These are phyloP conservation scores for Magallana ariakensis DNA, from an alignment of 1,140 invertebrate genomes.

Conservation along the genomic window DNA sequence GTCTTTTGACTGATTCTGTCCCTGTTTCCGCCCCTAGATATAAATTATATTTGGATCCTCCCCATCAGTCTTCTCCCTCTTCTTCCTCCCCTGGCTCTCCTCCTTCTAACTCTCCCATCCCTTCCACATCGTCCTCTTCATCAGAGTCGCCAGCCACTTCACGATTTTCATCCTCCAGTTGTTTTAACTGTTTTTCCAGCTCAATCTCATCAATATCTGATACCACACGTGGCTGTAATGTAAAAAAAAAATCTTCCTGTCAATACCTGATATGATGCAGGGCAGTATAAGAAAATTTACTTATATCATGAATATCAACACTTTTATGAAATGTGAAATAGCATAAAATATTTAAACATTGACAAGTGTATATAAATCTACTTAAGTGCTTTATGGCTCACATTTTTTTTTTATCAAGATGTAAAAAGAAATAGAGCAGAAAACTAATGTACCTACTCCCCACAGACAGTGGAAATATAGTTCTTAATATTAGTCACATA, in stretches of 20 bases:
- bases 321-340: too few relatives aligned
- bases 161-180: conserved; percentile 94
- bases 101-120: conserved; percentile 55
- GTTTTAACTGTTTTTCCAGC: conserved; percentile 94
- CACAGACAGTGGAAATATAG: too few relatives aligned
- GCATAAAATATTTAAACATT: too few relatives aligned
- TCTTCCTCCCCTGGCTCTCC: conserved; percentile 44
- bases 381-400: too few relatives aligned
- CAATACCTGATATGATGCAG: background rate
- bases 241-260: conserved; percentile 35
- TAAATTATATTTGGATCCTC: background rate
- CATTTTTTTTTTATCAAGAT: too few relatives aligned
- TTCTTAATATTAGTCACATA: too few relatives aligned
- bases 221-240: conserved; percentile 95
- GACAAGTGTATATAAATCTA: too few relatives aligned
- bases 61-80: conserved; percentile 18
- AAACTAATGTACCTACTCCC: too few relatives aligned
- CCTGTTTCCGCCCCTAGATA: background rate
- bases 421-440: too few relatives aligned
- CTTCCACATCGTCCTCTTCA: conserved; percentile 79
- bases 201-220: conserved; percentile 97
- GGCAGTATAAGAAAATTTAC: too few relatives aligned
- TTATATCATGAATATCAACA: too few relatives aligned
- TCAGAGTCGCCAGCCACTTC: conserved; percentile 89
- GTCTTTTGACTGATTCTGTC: background rate